phyloP scores from a whole-genome alignment of 2,888 invertebrate genomes.

The Aphodius granarius region DNA sequence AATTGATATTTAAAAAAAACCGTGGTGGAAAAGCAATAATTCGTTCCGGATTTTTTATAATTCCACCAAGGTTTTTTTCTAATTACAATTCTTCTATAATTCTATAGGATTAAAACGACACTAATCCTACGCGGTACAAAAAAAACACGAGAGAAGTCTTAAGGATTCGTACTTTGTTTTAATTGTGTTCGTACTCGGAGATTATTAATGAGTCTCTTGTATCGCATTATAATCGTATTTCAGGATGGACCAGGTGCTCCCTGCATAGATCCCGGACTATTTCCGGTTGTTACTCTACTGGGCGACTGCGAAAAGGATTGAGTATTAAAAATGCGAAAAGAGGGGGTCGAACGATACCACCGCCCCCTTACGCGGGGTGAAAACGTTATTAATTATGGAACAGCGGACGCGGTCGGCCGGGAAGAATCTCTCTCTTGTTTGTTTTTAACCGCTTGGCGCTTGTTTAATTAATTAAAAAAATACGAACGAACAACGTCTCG shows the following conservation, averaged over 20 bases:
- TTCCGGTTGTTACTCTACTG: constrained; percentile 1
- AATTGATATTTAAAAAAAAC: not conserved
- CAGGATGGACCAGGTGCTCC: constrained; percentile 23
- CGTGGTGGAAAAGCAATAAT: not conserved
- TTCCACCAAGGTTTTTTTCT: not conserved
- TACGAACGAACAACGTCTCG: constrained; percentile 40
- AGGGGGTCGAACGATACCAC: constrained; percentile 33
- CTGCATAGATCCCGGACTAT: constrained; percentile 1
- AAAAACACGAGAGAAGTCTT: constrained; percentile 21
- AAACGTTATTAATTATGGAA: constrained; percentile 48
- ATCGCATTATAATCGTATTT: constrained; percentile 32
- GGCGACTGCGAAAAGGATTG: constrained; percentile 30
- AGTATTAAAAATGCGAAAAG: constrained; percentile 34
- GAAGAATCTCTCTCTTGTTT: constrained; percentile 46
- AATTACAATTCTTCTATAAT: not conserved
- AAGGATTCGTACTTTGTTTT: constrained; percentile 32
- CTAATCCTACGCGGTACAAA: constrained; percentile 19
- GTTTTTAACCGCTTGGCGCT: constrained; percentile 39
- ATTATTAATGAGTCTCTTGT: constrained; percentile 35
- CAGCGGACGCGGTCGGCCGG: constrained; percentile 33
- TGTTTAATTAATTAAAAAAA: constrained; percentile 52
- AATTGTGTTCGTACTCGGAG: constrained; percentile 31
- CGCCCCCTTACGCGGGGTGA: constrained; percentile 33
- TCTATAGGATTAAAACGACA: constrained; percentile 8
- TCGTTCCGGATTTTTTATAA: not conserved